Conservation (phyloP, 2,113 vertebrate genomes). For the Tringa solitaria region DNA sequence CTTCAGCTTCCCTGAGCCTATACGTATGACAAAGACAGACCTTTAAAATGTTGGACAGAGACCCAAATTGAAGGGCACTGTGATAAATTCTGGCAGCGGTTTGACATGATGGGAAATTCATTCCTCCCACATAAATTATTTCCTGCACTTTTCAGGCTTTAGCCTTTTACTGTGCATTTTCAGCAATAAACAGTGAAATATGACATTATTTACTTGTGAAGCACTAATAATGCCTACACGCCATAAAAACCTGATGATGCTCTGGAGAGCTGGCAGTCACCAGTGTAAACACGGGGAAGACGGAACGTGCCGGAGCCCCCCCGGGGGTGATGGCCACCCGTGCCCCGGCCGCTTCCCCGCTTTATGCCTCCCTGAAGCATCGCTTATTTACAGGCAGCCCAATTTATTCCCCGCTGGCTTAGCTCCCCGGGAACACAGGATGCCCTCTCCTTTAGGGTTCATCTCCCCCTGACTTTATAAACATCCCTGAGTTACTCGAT, state of each 20-base stretch:
- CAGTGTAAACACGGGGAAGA: not conserved
- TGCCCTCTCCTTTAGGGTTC: constrained; percentile 27
- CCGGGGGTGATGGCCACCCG: not conserved
- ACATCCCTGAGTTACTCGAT: not conserved
- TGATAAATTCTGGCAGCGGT: constrained; percentile 42
- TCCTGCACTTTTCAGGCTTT: constrained; percentile 45
- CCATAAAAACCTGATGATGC: constrained; percentile 49
- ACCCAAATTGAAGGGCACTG: constrained; percentile 39
- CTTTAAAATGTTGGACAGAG: constrained; percentile 56
- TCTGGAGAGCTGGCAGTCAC: constrained; percentile 8
- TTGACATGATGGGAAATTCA: constrained; percentile 56
- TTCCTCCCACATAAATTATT: constrained; percentile 61
- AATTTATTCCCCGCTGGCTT: not conserved
- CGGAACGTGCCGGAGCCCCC: not conserved
- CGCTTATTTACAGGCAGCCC: not conserved
- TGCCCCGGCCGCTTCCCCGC: not conserved
- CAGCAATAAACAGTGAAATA: constrained; percentile 62
- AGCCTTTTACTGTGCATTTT: constrained; percentile 55
- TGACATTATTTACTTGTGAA: constrained; percentile 61
- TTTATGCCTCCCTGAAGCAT: constrained; percentile 13
- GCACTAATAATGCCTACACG: constrained; percentile 50
- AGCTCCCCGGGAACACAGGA: not conserved
- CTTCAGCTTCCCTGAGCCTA: not conserved
- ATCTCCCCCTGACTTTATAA: not conserved
- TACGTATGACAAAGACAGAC: constrained; percentile 39